Conservation (phyloP, 2,113 vertebrate genomes). For the Castor canadensis region DNA sequence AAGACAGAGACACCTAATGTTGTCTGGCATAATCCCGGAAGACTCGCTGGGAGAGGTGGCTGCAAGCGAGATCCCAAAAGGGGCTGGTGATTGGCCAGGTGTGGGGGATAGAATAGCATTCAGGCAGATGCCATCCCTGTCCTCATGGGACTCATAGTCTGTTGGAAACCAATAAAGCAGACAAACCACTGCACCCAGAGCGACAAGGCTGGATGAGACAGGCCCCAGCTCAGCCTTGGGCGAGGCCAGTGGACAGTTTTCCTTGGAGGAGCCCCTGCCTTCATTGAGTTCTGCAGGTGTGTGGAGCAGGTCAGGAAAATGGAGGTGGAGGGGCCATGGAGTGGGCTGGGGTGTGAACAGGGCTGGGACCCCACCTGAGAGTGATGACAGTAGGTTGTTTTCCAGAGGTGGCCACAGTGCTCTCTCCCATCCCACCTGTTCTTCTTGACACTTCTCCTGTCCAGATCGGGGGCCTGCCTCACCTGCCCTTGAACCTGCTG, state of each 20-base stretch:
- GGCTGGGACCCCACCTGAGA: neutral
- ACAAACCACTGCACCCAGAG: neutral
- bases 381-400: accelerated
- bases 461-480: accelerated
- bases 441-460: neutral
- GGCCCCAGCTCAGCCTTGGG: neutral
- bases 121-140: neutral
- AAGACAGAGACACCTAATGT: neutral
- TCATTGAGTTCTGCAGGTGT: neutral
- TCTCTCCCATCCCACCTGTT: neutral
- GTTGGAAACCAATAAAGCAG: neutral
- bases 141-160: neutral
- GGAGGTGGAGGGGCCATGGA: too few species aligned
- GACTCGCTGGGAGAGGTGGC: neutral
- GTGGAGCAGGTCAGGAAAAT: neutral
- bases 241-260: neutral
- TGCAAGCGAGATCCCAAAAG: neutral
- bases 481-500: neutral
- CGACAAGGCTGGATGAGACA: neutral
- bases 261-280: neutral
- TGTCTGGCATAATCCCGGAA: neutral
- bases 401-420: accelerated
- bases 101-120: neutral
- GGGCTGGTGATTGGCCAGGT: neutral
- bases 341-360: neutral